A percentile compares a stretch with the other conserved stretches of the same genome.
These are phyloP conservation scores for Ctenosaura bakeri DNA, from an alignment of 2,797 vertebrate genomes.

Conservation along the genomic window DNA sequence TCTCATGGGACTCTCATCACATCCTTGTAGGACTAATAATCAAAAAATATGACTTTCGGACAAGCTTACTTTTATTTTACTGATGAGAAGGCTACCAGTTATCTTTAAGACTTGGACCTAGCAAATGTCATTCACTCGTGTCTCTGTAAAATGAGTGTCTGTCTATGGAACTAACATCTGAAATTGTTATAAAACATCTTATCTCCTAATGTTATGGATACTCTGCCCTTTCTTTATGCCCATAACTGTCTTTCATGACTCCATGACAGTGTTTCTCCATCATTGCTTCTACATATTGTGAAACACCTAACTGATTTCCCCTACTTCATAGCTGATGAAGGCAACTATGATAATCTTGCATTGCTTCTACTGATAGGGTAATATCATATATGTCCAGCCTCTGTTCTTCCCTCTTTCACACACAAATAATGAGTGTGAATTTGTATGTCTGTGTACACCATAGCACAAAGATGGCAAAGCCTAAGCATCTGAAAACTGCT, in stretches of 20 bases:
- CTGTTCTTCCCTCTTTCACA: too few relatives aligned
- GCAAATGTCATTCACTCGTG: background rate
- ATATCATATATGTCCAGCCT: background rate
- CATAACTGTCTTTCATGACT: too few relatives aligned
- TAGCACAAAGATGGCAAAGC: too few relatives aligned
- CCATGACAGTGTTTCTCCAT: background rate
- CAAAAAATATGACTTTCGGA: background rate
- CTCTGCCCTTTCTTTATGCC: background rate
- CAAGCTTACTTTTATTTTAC: background rate
- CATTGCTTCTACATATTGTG: background rate
- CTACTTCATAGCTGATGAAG: background rate
- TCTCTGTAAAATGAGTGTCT: background rate
- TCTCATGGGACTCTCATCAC: background rate
- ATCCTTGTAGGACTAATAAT: background rate
- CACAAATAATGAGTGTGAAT: too few relatives aligned
- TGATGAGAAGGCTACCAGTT: background rate
- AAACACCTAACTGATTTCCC: background rate
- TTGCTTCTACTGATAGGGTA: background rate
- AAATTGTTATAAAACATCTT: background rate
- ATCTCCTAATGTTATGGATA: background rate
- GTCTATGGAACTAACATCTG: background rate
- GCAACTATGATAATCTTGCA: background rate
- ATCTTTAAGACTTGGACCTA: background rate
- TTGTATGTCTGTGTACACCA: too few relatives aligned
- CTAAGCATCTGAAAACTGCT: too few relatives aligned